Conservation (phyloP, 1,140 invertebrate genomes). For the Riptortus pedestris region DNA sequence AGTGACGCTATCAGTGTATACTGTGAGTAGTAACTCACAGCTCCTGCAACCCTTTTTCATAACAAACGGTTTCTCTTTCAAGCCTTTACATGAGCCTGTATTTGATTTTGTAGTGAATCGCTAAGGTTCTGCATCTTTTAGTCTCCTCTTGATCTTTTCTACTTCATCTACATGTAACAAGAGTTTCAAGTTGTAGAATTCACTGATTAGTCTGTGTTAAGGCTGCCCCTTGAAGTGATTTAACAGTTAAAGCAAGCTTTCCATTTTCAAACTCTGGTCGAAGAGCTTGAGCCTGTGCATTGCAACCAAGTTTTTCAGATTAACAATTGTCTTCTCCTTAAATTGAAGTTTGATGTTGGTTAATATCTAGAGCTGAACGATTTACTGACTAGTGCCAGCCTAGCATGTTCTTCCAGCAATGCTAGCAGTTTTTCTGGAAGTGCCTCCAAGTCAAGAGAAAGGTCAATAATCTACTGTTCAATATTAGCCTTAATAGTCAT, state of each 20-base stretch:
- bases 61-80: slow-evolving; percentile 37
- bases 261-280: slow-evolving; percentile 86
- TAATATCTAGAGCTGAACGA: slow-evolving; percentile 47
- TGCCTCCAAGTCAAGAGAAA: too few species aligned
- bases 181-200: slow-evolving; percentile 73
- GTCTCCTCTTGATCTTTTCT: slow-evolving; percentile 50
- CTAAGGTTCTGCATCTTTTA: slow-evolving; percentile 62
- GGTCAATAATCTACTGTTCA: too few species aligned
- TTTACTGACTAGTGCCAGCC: slow-evolving; percentile 76
- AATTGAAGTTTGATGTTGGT: slow-evolving; percentile 45
- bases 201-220: slow-evolving; percentile 69
- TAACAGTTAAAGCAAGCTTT: slow-evolving; percentile 66
- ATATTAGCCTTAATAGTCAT: too few species aligned
- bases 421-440: slow-evolving; percentile 79
- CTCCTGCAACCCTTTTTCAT: slow-evolving; percentile 30
- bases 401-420: slow-evolving; percentile 79
- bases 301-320: slow-evolving; percentile 74
- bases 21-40: too few species aligned
- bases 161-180: slow-evolving; percentile 49
- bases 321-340: slow-evolving; percentile 62
- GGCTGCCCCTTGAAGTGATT: slow-evolving; percentile 68
- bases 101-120: slow-evolving; percentile 32
- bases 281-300: slow-evolving; percentile 70
- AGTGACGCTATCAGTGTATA: too few species aligned
- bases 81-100: slow-evolving; percentile 32